Evolutionary conservation across 2,797 vertebrate genomes (phyloP).

Genomic region (Euphonia xanthogaster): DNA sequence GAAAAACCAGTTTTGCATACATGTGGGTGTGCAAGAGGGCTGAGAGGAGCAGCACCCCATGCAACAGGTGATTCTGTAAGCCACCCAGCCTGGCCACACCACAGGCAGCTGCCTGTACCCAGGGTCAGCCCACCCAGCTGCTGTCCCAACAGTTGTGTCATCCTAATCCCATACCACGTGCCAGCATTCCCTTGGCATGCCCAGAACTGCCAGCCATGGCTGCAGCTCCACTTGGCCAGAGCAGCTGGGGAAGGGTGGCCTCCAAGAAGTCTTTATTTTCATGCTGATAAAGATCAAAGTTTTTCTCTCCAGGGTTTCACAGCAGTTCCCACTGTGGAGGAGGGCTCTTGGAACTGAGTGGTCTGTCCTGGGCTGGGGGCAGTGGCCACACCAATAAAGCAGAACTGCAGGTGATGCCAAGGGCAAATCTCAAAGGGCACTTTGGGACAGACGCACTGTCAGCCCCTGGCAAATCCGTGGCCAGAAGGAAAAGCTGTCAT

Average conservation of each 20-base stretch:
- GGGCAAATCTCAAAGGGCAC: background rate
- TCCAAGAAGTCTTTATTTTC: background rate
- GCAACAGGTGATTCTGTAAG: constrained; percentile 49
- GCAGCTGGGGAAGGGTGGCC: background rate
- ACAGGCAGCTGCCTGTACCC: constrained; percentile 51
- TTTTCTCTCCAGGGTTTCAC: background rate
- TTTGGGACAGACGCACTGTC: background rate
- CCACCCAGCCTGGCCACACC: background rate
- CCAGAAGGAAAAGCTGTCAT: background rate
- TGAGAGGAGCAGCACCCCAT: background rate
- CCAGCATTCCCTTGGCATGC: background rate
- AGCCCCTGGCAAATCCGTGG: accelerated
- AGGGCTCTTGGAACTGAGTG: background rate
- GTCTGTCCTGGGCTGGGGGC: background rate
- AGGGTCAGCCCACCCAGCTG: background rate
- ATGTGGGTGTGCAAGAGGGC: background rate
- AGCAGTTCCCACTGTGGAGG: background rate
- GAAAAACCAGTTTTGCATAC: constrained; percentile 21
- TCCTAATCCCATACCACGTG: background rate
- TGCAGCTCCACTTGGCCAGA: background rate
- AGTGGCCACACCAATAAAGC: accelerated
- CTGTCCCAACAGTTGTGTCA: constrained; percentile 30
- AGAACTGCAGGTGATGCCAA: accelerated
- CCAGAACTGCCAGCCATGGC: accelerated
- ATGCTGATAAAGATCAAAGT: background rate